Base-by-base conservation (phyloP, 2,888 invertebrate genomes). In the Parthenolecanium corni region DNA sequence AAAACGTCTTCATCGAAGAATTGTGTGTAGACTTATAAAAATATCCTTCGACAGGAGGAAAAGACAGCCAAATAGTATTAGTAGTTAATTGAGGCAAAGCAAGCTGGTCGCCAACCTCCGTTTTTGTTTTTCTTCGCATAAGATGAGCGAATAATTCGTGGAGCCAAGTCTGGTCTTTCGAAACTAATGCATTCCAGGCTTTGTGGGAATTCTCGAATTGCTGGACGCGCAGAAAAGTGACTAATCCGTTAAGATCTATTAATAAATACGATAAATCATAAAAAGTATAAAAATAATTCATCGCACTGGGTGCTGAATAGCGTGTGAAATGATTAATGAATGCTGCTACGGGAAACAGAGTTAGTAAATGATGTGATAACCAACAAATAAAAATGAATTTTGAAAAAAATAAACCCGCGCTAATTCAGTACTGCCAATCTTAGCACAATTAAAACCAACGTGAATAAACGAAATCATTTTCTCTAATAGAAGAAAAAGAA, bases 31-130 rank as follows among this genome's bases (percentile, higher is more conserved):
- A 76, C n/a, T 79, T 76, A 71, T 89, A 89, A 70, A 84, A 86
- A 67, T 84, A 80, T 65, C 81, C 80, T 72, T 89, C 87, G 0
- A 86, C 78, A 3, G 84, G 82, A n/a, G 83, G 80, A 70, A 88
- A 82, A 44, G 78, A 76, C 47, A 85, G 70, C 73, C 77, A 78
- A 71, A 84, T 80, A 5, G 80, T 71, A 47, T 76, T 68, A 62
- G 80, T 76, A 0, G 76, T 76, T 72, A 84, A 83, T n/a, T 75
- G 73, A 1, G 86, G 86, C 65, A 87, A 79, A 52, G 79, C 75
- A 52, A 86, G 77, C 74, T 87, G 84, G 66, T 82, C 74, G 42
- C 80, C 69, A 2, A 89, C 84, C 71, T 82, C 80, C 4, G 74
- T 73, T 73, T 87, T 87, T 40, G 80, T 76, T 12, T 82, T 84